phyloP scores from a whole-genome alignment of 2,113 vertebrate species.

The Ciconia maguari region DNA sequence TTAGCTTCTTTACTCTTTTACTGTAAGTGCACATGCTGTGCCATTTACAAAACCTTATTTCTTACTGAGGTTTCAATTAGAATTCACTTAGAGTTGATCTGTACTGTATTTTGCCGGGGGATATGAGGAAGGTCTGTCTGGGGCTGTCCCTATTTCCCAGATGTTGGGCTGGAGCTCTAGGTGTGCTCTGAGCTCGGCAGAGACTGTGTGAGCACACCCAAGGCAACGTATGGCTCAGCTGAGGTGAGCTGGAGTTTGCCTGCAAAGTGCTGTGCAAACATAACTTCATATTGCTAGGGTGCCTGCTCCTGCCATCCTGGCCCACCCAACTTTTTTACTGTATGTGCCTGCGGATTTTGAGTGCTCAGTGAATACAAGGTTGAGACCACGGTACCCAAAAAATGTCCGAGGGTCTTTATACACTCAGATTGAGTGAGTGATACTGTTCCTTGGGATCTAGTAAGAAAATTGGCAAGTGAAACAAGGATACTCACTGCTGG shows the following conservation, averaged over 20 bases:
- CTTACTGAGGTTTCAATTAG: background rate
- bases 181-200: background rate
- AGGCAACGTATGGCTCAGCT: fast-evolving
- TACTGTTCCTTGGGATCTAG: background rate
- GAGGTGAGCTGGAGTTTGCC: background rate
- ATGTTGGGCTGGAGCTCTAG: background rate
- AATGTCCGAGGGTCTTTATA: background rate
- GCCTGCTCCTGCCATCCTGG: background rate
- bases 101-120: background rate
- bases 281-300: background rate
- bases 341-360: background rate
- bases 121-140: background rate
- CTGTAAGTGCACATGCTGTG: background rate
- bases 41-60: background rate
- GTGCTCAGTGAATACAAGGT: background rate
- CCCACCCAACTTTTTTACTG: background rate
- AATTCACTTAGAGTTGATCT: background rate
- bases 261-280: background rate
- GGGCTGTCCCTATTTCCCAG: background rate
- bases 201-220: background rate
- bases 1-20: background rate
- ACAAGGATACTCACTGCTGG: background rate
- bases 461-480: background rate
- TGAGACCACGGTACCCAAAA: background rate
- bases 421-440: background rate